A percentile compares a stretch with the other conserved stretches of the same genome.
Conservation (phyloP, 1,140 invertebrate species). For the Caerostris darwini region DNA sequence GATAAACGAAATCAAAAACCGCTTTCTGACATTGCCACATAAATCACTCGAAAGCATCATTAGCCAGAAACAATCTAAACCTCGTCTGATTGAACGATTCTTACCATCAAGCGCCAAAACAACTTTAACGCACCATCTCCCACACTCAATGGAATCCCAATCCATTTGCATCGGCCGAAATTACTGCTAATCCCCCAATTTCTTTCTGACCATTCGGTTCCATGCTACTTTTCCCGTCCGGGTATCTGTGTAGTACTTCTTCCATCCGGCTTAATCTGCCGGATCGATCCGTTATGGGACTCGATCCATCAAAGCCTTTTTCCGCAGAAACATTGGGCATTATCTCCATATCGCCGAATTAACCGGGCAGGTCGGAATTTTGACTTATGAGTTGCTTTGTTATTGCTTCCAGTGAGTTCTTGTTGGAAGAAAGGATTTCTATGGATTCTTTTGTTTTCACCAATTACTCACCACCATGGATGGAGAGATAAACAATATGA, state of each 20-base stretch:
- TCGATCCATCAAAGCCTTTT: slow-evolving; percentile 8
- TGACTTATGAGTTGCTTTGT: slow-evolving; percentile 45
- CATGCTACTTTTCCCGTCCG: neutral
- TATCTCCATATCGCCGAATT: slow-evolving; percentile 55
- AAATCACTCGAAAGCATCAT: neutral
- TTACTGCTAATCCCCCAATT: slow-evolving; percentile 20
- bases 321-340: slow-evolving; percentile 13
- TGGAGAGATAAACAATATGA: too few relatives aligned
- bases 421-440: too few relatives aligned
- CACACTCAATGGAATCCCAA: neutral
- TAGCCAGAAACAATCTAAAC: neutral
- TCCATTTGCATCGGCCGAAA: slow-evolving; percentile 13
- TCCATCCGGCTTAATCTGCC: neutral
- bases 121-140: slow-evolving; percentile 6
- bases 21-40: too few relatives aligned
- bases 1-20: too few relatives aligned
- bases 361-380: slow-evolving; percentile 38
- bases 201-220: neutral
- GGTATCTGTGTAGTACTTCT: neutral
- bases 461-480: slow-evolving; percentile 12
- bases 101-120: neutral
- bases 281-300: neutral
- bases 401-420: too few relatives aligned
- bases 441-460: neutral
- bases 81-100: neutral